Conservation (phyloP, 2,797 vertebrate genomes). For the Sebastes alutus region DNA sequence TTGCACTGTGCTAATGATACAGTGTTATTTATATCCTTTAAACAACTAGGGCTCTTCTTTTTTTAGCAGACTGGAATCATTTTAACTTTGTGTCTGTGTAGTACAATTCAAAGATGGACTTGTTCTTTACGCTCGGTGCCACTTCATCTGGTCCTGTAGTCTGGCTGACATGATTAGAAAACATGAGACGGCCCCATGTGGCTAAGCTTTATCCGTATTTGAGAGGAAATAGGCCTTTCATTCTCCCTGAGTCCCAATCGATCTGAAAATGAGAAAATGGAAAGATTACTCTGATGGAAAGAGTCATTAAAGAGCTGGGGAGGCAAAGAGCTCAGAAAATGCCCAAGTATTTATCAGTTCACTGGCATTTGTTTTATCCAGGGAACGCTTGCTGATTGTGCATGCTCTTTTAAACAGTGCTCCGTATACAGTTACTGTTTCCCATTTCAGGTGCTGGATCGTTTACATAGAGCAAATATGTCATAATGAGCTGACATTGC, state of each 20-base stretch:
- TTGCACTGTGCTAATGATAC: conserved; percentile 44
- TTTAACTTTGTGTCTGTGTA: conserved; percentile 29
- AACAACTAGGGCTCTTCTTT: conserved; percentile 29
- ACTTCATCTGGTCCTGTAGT: conserved; percentile 58
- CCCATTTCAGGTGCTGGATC: neutral
- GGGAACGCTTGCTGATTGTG: conserved; percentile 24
- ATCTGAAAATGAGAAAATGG: conserved; percentile 76
- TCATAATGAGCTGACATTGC: neutral
- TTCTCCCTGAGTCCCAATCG: conserved; percentile 67
- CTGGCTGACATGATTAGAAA: conserved; percentile 69
- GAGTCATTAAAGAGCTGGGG: conserved; percentile 59
- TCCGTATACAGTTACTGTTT: neutral
- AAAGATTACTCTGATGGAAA: conserved; percentile 74
- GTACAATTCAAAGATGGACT: conserved; percentile 47
- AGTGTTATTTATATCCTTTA: conserved; percentile 54
- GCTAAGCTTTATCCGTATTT: conserved; percentile 73
- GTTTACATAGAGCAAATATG: conserved; percentile 4
- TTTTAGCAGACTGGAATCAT: conserved; percentile 37
- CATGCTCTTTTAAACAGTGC: conserved; percentile 1
- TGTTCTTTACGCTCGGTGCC: conserved; percentile 36
- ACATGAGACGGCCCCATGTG: conserved; percentile 63
- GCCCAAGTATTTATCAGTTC: conserved; percentile 61
- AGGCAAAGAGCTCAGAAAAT: conserved; percentile 52
- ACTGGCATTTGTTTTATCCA: conserved; percentile 35
- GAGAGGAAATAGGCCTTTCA: conserved; percentile 75